phyloP scores from a whole-genome alignment of 2,113 vertebrate species.

The Antechinus flavipes region DNA sequence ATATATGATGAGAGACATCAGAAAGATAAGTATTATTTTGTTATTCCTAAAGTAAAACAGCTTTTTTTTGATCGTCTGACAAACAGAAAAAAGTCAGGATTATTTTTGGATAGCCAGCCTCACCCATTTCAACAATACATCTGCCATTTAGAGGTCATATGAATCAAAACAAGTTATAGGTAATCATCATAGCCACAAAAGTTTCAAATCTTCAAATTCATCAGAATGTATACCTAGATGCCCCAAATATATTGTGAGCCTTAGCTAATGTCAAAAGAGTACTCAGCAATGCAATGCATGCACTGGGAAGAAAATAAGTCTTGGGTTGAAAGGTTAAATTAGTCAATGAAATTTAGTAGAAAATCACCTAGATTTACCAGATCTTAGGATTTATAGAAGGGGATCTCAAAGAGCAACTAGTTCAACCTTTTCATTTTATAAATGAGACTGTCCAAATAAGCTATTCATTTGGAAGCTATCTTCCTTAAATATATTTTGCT shows the following conservation, averaged over 20 bases:
- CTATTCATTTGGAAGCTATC: conserved; percentile 14
- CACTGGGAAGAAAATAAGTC: background rate
- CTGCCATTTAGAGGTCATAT: conserved; percentile 78
- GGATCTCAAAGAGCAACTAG: background rate
- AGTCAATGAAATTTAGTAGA: conserved; percentile 37
- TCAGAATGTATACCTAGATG: conserved; percentile 24
- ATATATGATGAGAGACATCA: conserved; percentile 80
- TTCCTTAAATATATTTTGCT: background rate
- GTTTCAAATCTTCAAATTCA: conserved; percentile 36
- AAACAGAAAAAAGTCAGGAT: conserved; percentile 81
- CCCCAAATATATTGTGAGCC: conserved; percentile 14
- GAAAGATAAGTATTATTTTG: conserved; percentile 79
- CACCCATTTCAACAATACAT: conserved; percentile 81
- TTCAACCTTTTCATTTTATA: background rate
- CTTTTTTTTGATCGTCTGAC: conserved; percentile 84
- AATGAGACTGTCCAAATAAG: background rate
- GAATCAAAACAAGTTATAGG: conserved; percentile 74
- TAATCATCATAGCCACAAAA: conserved; percentile 71
- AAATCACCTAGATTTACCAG: background rate
- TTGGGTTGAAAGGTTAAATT: conserved; percentile 23
- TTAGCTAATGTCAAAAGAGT: conserved; percentile 4
- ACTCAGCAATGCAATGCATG: background rate
- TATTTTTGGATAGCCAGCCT: conserved; percentile 81
- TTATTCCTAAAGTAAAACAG: conserved; percentile 80
- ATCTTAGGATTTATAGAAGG: background rate